Conservation (phyloP, 2,113 vertebrate species). For the Amblyopsis rosae region DNA sequence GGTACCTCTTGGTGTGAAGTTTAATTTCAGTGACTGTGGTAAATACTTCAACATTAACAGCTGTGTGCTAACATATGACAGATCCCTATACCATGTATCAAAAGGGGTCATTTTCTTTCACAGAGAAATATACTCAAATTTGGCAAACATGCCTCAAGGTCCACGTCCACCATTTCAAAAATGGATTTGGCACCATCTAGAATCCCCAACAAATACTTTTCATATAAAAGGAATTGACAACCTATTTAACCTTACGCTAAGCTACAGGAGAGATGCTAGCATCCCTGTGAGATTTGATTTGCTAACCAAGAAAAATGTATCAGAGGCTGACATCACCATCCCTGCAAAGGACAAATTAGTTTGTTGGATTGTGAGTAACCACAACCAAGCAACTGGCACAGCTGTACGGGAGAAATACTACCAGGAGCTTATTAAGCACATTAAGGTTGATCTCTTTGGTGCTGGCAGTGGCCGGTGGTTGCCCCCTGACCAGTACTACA, state of each 20-base stretch:
- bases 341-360: constrained; percentile 82
- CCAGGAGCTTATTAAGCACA: constrained; percentile 80
- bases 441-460: constrained; percentile 80
- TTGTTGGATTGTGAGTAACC: constrained; percentile 86
- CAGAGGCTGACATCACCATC: too few species aligned
- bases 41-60: constrained; percentile 80
- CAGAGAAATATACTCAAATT: too few species aligned
- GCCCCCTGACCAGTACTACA: constrained; percentile 77
- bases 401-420: constrained; percentile 81
- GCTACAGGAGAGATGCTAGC: too few species aligned
- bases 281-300: too few species aligned
- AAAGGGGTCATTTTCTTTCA: too few species aligned
- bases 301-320: too few species aligned
- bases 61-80: constrained; percentile 83
- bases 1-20: constrained; percentile 84
- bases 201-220: too few species aligned
- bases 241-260: too few species aligned
- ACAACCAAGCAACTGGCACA: constrained; percentile 67
- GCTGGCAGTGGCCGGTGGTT: constrained; percentile 80
- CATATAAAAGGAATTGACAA: too few species aligned
- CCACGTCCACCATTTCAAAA: too few species aligned
- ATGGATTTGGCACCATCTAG: too few species aligned
- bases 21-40: constrained; percentile 80
- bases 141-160: too few species aligned
- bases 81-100: constrained; percentile 67